Percentiles rank a stretch among this genome's conserved stretches.
Evolutionary conservation across 2,888 invertebrate genomes (phyloP).

Genomic region (Auanema freiburgensis): DNA sequence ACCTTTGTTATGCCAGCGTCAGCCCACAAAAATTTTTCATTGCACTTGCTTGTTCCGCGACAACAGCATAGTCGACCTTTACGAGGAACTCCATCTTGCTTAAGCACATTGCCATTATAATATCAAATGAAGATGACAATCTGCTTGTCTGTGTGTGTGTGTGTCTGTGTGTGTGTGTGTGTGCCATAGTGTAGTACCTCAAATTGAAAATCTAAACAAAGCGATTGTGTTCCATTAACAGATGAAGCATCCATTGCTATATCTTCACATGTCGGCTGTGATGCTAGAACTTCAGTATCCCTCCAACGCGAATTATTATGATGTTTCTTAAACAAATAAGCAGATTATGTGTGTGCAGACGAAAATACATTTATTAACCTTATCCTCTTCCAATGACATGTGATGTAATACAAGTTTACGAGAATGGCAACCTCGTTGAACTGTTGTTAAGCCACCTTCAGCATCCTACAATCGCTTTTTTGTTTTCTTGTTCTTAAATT

Average conservation of each 20-base stretch:
- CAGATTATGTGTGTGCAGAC: background rate
- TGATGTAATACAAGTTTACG: constrained; percentile 47
- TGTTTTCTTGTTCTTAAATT: background rate
- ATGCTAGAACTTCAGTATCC: constrained; percentile 36
- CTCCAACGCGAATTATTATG: constrained; percentile 47
- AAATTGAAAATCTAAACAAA: constrained; percentile 33
- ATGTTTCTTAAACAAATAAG: constrained; percentile 28
- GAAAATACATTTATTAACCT: constrained; percentile 10
- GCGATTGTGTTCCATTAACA: constrained; percentile 29
- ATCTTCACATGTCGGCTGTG: constrained; percentile 44
- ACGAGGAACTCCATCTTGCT: constrained; percentile 14
- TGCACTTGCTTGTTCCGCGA: constrained; percentile 39
- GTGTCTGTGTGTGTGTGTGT: background rate
- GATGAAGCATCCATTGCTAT: constrained; percentile 29
- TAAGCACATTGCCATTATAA: background rate
- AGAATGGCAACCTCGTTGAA: constrained; percentile 44
- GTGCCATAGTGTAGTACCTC: background rate
- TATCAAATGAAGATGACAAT: background rate
- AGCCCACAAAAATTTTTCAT: constrained; percentile 41
- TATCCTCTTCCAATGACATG: constrained; percentile 39
- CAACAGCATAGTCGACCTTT: constrained; percentile 46
- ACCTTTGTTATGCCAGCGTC: constrained; percentile 33
- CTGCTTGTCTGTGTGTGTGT: background rate
- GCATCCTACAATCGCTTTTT: constrained; percentile 29
- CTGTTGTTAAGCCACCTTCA: constrained; percentile 42